These are phyloP conservation scores for Apaloderma vittatum DNA, from an alignment of 2,113 vertebrate genomes.

Conservation along the genomic window DNA sequence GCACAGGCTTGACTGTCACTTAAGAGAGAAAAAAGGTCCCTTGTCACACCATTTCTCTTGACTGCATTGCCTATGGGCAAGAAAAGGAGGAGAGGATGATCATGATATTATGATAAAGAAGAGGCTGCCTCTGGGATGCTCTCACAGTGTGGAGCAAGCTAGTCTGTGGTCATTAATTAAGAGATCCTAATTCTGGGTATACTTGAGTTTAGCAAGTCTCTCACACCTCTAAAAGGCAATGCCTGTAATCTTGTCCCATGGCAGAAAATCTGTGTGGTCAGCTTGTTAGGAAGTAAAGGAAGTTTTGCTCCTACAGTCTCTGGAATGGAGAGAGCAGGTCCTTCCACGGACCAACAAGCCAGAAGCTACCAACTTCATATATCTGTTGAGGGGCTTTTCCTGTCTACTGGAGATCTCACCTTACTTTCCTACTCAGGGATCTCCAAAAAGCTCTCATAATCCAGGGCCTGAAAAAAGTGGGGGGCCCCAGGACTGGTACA, in stretches of 20 bases:
- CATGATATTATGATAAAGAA: neutral
- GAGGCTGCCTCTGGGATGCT: neutral
- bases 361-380: neutral
- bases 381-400: neutral
- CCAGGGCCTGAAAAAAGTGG: neutral
- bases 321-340: neutral
- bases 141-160: neutral
- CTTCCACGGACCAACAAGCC: neutral
- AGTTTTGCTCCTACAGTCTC: neutral
- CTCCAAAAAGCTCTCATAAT: neutral
- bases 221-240: neutral
- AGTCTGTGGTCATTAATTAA: neutral
- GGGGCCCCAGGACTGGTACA: neutral
- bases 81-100: neutral
- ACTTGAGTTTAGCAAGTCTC: neutral
- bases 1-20: accelerated
- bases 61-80: neutral
- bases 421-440: neutral
- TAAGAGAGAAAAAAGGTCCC: neutral
- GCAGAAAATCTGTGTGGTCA: neutral
- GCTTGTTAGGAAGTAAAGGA: neutral
- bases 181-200: neutral
- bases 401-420: neutral
- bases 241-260: neutral
- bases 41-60: neutral